A percentile compares a stretch with the other conserved stretches of the same genome.
These are phyloP conservation scores for Drosophila repleta DNA, from an alignment of 1,140 invertebrate genomes.

Conservation along the genomic window DNA sequence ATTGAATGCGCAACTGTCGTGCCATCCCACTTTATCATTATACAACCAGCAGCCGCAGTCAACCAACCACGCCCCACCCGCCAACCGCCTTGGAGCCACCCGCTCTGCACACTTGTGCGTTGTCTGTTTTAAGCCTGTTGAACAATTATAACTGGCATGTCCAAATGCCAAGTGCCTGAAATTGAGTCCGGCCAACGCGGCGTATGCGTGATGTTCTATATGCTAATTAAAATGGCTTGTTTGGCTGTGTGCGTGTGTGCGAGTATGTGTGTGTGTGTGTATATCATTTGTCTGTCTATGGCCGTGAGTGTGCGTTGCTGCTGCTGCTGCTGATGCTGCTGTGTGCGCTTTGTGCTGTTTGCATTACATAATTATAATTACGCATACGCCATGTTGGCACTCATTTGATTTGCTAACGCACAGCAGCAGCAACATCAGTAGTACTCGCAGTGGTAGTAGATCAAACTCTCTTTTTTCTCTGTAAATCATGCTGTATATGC, in stretches of 20 bases:
- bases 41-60: constrained; percentile 14
- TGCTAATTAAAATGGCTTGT: constrained; percentile 75
- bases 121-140: constrained; percentile 76
- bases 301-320: not conserved
- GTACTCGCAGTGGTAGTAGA: not conserved
- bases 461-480: constrained; percentile 3
- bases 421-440: constrained; percentile 8
- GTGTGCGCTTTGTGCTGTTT: constrained; percentile 64
- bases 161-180: constrained; percentile 80
- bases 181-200: constrained; percentile 73
- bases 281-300: constrained; percentile 28
- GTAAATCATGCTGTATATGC: constrained; percentile 11
- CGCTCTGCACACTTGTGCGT: constrained; percentile 31
- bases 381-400: constrained; percentile 74
- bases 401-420: constrained; percentile 56
- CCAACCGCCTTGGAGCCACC: not conserved
- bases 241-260: constrained; percentile 11
- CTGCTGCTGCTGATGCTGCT: constrained; percentile 16
- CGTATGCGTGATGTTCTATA: constrained; percentile 79
- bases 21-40: constrained; percentile 37
- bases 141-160: constrained; percentile 78
- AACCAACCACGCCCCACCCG: not conserved
- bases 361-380: constrained; percentile 80
- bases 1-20: constrained; percentile 79
- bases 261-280: constrained; percentile 18